These are phyloP conservation scores for Eupithecia vulgata DNA, from an alignment of 2,888 invertebrate species.

Conservation along the genomic window DNA sequence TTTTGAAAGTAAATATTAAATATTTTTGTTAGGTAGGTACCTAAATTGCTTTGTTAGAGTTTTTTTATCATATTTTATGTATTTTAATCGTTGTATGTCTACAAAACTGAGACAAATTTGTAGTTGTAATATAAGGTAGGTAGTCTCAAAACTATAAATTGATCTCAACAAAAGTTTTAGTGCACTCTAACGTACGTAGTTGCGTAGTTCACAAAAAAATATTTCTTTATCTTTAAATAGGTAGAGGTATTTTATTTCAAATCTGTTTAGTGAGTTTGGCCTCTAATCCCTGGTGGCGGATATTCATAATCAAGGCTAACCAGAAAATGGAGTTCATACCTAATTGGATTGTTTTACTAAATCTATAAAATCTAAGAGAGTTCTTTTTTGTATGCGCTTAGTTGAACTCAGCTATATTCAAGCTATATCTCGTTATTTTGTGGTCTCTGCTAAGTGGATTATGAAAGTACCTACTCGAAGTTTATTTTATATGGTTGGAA, in stretches of 20 bases:
- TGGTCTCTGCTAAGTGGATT: not conserved
- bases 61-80: too few species aligned
- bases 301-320: conserved; percentile 35
- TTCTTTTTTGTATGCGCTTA: not conserved
- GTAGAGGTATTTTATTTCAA: conserved; percentile 7
- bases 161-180: too few species aligned
- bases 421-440: not conserved
- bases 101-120: not conserved
- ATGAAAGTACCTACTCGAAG: not conserved
- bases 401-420: not conserved
- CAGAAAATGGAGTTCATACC: conserved; percentile 21
- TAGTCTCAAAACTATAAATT: too few species aligned
- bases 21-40: too few species aligned
- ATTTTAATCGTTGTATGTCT: not conserved
- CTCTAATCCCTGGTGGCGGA: conserved; percentile 22
- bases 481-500: not conserved
- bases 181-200: not conserved
- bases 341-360: conserved; percentile 35
- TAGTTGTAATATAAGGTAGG: not conserved
- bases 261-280: conserved; percentile 21
- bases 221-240: not conserved
- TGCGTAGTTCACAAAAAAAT: not conserved
- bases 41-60: too few species aligned
- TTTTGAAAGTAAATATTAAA: too few species aligned
- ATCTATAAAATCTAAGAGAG: conserved; percentile 19